These are phyloP conservation scores for Sorex fumeus DNA, from an alignment of 2,113 vertebrate species.

Conservation along the genomic window DNA sequence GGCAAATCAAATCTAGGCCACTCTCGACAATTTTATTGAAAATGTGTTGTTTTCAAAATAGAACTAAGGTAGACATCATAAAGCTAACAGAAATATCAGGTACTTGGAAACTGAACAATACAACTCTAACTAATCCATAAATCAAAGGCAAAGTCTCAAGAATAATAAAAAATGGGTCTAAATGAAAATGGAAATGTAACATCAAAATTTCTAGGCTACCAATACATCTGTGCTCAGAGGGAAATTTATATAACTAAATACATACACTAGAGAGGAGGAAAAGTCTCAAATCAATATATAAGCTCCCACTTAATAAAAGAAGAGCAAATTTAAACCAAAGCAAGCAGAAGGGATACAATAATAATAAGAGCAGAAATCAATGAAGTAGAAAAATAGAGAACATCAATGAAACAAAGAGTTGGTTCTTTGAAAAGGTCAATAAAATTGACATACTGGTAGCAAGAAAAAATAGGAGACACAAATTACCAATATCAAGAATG, in stretches of 20 bases:
- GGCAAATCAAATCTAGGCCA: neutral
- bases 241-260: conserved; percentile 6
- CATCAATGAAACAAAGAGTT: conserved; percentile 2
- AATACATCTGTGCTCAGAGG: neutral
- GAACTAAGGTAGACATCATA: conserved; percentile 32
- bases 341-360: neutral
- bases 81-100: conserved; percentile 42
- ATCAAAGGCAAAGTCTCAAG: conserved; percentile 20
- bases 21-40: neutral
- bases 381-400: conserved; percentile 39
- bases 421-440: conserved; percentile 1
- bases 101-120: neutral
- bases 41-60: conserved; percentile 14
- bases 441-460: neutral
- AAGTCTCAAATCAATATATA: neutral
- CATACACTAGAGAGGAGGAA: conserved; percentile 25
- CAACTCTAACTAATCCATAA: neutral
- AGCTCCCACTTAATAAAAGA: neutral
- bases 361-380: conserved; percentile 42
- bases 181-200: conserved; percentile 9
- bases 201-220: conserved; percentile 1
- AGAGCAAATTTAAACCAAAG: neutral
- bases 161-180: neutral
- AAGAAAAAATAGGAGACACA: neutral
- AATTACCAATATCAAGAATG: conserved; percentile 18